Evolutionary conservation across 2,797 vertebrate species (phyloP), one percentile per base, ranked within the genome.

Genomic region (Chanos chanos): DNA sequence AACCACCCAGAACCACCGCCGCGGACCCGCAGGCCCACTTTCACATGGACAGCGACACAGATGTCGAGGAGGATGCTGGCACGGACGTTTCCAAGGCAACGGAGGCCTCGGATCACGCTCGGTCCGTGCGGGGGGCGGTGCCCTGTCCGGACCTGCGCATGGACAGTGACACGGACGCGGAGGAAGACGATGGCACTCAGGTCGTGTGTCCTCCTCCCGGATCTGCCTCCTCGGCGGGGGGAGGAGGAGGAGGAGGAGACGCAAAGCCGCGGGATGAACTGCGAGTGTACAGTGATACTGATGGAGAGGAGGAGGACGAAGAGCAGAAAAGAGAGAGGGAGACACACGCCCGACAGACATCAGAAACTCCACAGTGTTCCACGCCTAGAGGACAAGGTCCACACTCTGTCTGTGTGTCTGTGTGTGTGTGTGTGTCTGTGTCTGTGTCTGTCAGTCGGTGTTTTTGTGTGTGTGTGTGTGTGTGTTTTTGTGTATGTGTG

Each of bases 211-310:
- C n/a, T n/a, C n/a, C n/a, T n/a, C n/a, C n/a, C n/a, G n/a, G n/a
- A n/a, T n/a, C n/a, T n/a, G n/a, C n/a, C n/a, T n/a, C n/a, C n/a
- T n/a, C n/a, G 28, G 44, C 16, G 1, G 12, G 21, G 4, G 4
- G 9, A 10, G 25, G 44, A 59, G 16, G 34, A 63, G 36, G 36
- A 37, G 21, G 4, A 21, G 1, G 21, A 31, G 28, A 10, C 21
- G 16, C 30, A 7, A 12, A 49, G n/a, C n/a, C n/a, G n/a, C n/a
- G n/a, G n/a, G n/a, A n/a, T n/a, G n/a, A n/a, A n/a, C n/a, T n/a
- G n/a, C n/a, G n/a, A n/a, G n/a, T n/a, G n/a, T n/a, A 89, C 74
- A 91, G 86, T 30, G 88, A 90, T 69, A 86, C 87, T 30, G 89
- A 91, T 47, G 40, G 77, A 5, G 86, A 89, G 24, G 80, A 78